phyloP scores from a whole-genome alignment of 30 jellyfish, hydroid and myxozoan genomes.

The Aurelia sp. region DNA sequence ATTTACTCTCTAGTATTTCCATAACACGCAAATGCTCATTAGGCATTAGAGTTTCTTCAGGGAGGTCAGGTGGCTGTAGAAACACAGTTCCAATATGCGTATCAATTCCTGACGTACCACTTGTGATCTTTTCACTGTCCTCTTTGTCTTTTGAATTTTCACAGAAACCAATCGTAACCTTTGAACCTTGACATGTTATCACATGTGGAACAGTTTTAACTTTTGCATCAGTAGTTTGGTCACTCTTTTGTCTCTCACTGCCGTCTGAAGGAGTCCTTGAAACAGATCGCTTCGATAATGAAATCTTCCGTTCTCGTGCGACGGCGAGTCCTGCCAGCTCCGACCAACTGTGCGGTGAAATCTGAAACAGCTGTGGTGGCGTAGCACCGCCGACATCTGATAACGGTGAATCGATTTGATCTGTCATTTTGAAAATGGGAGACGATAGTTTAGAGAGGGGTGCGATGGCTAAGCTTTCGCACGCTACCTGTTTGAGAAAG shows the following conservation, averaged over 20 bases:
- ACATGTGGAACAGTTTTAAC: constrained; percentile 34
- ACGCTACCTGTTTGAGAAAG: constrained; percentile 73
- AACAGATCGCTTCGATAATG: constrained; percentile 54
- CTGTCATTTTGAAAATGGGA: constrained; percentile 74
- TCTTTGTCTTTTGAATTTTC: constrained; percentile 17
- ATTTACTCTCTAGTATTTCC: constrained; percentile 40
- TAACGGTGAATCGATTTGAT: constrained; percentile 74
- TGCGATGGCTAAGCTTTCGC: constrained; percentile 63
- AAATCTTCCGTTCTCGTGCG: constrained; percentile 67
- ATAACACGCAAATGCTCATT: constrained; percentile 67
- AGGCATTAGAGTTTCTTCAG: constrained; percentile 77
- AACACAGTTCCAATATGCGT: constrained; percentile 68
- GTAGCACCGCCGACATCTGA: constrained; percentile 80
- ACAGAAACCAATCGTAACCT: constrained; percentile 67
- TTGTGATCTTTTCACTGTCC: not conserved
- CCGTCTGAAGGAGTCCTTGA: constrained; percentile 74
- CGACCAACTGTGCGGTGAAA: constrained; percentile 80
- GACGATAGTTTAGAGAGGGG: constrained; percentile 87
- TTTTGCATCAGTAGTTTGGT: not conserved
- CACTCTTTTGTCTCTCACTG: constrained; percentile 38
- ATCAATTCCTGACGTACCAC: constrained; percentile 43
- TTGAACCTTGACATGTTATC: constrained; percentile 67
- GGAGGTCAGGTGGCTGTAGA: constrained; percentile 77
- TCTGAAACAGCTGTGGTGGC: constrained; percentile 88
- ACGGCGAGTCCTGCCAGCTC: constrained; percentile 66